A percentile compares a stretch with the other conserved stretches of the same genome.
Evolutionary conservation across 53 echinoderm and acorn worm genomes (phyloP).

Genomic region (Luidia sarsii): DNA sequence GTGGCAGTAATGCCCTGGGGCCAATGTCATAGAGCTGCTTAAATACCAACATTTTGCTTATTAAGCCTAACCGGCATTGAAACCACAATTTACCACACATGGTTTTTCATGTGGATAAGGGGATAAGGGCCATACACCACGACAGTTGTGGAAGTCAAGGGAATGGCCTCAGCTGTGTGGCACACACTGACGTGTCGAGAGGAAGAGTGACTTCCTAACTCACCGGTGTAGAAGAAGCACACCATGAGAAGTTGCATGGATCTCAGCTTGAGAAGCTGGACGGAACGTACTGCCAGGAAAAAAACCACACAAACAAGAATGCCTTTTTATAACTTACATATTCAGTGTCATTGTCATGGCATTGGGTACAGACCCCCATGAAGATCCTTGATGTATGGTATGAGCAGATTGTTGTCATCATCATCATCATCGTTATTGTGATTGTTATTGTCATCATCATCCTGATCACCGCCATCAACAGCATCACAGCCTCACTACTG

Average conservation of each 20-base stretch:
- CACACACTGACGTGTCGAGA: too few species aligned
- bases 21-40: too few species aligned
- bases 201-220: too few species aligned
- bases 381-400: not conserved
- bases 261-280: slow-evolving; percentile 64
- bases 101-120: too few species aligned
- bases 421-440: too few species aligned
- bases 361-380: not conserved
- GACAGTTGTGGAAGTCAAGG: too few species aligned
- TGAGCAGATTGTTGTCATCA: not conserved
- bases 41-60: too few species aligned
- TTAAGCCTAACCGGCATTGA: too few species aligned
- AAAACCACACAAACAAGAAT: not conserved
- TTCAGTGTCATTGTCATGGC: not conserved
- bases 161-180: too few species aligned
- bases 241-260: slow-evolving; percentile 82
- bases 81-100: too few species aligned
- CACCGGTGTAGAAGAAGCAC: slow-evolving; percentile 96
- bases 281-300: slow-evolving; percentile 78
- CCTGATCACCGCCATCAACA: not conserved
- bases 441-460: too few species aligned
- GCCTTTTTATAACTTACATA: not conserved
- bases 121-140: too few species aligned
- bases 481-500: not conserved
- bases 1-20: not conserved